Evolutionary conservation across 2,888 invertebrate species (phyloP).

Genomic region (Drosophila acutilabella): DNA sequence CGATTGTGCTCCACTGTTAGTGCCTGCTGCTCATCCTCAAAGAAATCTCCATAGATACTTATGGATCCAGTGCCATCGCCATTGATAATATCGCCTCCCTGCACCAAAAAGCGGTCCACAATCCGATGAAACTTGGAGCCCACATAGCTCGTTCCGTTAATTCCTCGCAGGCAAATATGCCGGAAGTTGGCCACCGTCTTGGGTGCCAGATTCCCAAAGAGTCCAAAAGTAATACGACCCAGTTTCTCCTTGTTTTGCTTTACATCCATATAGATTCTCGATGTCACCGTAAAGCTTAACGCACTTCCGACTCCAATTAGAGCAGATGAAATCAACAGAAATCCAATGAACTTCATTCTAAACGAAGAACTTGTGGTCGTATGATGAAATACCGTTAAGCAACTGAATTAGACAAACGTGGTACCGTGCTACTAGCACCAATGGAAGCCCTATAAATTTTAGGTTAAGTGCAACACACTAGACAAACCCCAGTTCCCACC

Average conservation of each 20-base stretch:
- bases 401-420: slow-evolving; percentile 54
- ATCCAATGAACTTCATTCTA: slow-evolving; percentile 56
- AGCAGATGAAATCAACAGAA: slow-evolving; percentile 42
- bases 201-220: slow-evolving; percentile 93
- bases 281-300: slow-evolving; percentile 82
- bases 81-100: slow-evolving; percentile 94
- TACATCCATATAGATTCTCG: slow-evolving; percentile 92
- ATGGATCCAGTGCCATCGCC: slow-evolving; percentile 92
- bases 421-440: slow-evolving; percentile 10
- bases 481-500: slow-evolving; percentile 8
- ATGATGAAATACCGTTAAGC: slow-evolving; percentile 52
- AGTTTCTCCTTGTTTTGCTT: slow-evolving; percentile 89
- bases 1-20: slow-evolving; percentile 91
- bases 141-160: slow-evolving; percentile 91
- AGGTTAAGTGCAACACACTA: slow-evolving; percentile 74
- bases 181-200: slow-evolving; percentile 95
- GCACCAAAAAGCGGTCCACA: slow-evolving; percentile 95
- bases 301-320: slow-evolving; percentile 38
- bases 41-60: slow-evolving; percentile 94
- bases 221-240: slow-evolving; percentile 93
- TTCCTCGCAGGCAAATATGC: slow-evolving; percentile 91
- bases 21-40: slow-evolving; percentile 94
- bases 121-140: slow-evolving; percentile 93
- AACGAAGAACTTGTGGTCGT: slow-evolving; percentile 11
- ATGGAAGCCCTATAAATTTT: slow-evolving; percentile 63